These are phyloP conservation scores for Glareola pratincola DNA, from an alignment of 2,113 vertebrate genomes.

Conservation along the genomic window DNA sequence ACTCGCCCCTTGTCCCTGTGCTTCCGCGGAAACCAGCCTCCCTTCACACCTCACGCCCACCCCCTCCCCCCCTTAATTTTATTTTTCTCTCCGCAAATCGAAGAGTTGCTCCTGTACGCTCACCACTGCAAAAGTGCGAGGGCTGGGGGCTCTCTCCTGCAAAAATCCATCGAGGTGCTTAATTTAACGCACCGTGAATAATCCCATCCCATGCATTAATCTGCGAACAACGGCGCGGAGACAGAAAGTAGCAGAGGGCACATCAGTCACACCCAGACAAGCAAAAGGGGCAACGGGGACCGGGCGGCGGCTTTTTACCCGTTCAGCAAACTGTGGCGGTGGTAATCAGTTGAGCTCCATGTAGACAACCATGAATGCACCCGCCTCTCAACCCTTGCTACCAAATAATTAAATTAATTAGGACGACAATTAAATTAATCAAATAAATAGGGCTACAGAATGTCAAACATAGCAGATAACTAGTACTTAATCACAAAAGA, in stretches of 20 bases:
- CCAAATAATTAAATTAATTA: slow-evolving; percentile 65
- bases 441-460: slow-evolving; percentile 30
- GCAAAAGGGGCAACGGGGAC: not conserved
- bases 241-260: not conserved
- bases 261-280: not conserved
- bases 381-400: not conserved
- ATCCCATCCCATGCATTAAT: not conserved
- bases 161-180: not conserved
- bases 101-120: not conserved
- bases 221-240: not conserved
- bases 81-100: not conserved
- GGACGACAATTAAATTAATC: slow-evolving; percentile 52
- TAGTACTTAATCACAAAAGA: slow-evolving; percentile 43
- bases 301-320: not conserved
- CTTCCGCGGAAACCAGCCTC: not conserved
- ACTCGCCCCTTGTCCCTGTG: not conserved
- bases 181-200: not conserved
- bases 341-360: not conserved
- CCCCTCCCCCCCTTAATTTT: not conserved
- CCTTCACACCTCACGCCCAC: fast-evolving
- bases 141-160: not conserved
- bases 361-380: not conserved
- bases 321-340: not conserved
- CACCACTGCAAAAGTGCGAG: not conserved
- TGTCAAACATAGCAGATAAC: slow-evolving; percentile 25